A percentile compares a stretch with the other conserved stretches of the same genome.
Conservation (phyloP, 2,113 vertebrate species). For the Pygoscelis antarcticus region DNA sequence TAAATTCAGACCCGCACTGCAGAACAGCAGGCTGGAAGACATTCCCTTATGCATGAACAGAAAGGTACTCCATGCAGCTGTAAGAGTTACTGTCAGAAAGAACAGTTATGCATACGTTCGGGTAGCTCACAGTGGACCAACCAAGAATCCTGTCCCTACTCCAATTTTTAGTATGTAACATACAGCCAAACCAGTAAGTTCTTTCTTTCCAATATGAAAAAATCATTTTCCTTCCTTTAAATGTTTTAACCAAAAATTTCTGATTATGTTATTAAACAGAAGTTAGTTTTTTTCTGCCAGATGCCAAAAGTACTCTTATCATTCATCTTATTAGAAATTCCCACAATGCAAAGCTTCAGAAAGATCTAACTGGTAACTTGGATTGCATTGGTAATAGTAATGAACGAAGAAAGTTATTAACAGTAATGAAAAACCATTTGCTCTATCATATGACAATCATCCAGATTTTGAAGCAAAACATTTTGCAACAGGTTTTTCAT, state of each 20-base stretch:
- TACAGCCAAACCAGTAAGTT: background rate
- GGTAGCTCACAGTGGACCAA: background rate
- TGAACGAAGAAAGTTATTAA: background rate
- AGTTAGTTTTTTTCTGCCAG: background rate
- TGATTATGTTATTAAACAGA: conserved; percentile 17
- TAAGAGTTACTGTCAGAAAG: background rate
- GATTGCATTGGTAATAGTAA: background rate
- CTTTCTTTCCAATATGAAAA: background rate
- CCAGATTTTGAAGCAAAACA: background rate
- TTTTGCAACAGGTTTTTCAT: background rate
- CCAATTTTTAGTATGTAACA: background rate
- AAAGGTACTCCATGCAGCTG: background rate
- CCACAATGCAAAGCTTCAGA: background rate
- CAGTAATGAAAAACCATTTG: background rate
- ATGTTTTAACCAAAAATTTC: background rate
- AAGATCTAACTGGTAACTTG: background rate
- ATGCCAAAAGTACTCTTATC: background rate
- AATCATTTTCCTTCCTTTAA: background rate
- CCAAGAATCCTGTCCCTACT: background rate
- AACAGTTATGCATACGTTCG: accelerated
- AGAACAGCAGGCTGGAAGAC: background rate
- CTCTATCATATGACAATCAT: background rate
- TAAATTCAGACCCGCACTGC: background rate
- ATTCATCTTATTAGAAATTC: background rate
- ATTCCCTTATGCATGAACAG: background rate